phyloP scores from a whole-genome alignment of 2,113 vertebrate genomes.

The Anser cygnoides region DNA sequence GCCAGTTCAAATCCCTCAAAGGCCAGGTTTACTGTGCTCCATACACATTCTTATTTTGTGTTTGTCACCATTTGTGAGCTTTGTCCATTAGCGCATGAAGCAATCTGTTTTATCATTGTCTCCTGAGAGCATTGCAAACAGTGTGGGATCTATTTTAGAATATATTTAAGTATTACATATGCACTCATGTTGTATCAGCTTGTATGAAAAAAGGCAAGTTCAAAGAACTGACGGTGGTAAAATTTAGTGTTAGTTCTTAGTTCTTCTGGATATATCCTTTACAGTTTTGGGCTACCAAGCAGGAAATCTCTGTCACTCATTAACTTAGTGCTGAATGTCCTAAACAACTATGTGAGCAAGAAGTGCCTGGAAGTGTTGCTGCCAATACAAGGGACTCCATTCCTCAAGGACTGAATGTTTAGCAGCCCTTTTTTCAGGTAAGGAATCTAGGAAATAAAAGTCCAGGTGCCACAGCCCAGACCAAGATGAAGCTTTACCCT shows the following conservation, averaged over 20 bases:
- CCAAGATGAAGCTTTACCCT: neutral
- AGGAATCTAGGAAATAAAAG: neutral
- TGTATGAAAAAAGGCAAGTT: neutral
- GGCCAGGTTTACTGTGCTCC: neutral
- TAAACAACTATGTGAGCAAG: neutral
- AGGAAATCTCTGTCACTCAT: constrained; percentile 19
- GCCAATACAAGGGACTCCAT: neutral
- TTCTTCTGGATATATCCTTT: neutral
- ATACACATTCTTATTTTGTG: neutral
- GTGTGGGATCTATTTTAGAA: neutral
- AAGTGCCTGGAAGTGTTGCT: neutral
- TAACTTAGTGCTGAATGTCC: neutral
- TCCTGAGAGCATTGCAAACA: neutral
- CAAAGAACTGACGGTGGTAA: neutral
- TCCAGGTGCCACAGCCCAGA: neutral
- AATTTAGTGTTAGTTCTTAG: neutral
- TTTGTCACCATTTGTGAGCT: neutral
- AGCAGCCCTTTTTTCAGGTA: neutral
- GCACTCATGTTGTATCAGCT: neutral
- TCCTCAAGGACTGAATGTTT: neutral
- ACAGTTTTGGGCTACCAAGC: neutral
- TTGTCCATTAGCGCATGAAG: neutral
- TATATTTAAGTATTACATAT: neutral
- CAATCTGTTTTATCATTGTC: neutral
- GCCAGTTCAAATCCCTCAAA: neutral